Percentiles rank a stretch among this genome's conserved stretches.
These are phyloP conservation scores for Prinia subflava DNA, from an alignment of 2,113 vertebrate species.

Conservation along the genomic window DNA sequence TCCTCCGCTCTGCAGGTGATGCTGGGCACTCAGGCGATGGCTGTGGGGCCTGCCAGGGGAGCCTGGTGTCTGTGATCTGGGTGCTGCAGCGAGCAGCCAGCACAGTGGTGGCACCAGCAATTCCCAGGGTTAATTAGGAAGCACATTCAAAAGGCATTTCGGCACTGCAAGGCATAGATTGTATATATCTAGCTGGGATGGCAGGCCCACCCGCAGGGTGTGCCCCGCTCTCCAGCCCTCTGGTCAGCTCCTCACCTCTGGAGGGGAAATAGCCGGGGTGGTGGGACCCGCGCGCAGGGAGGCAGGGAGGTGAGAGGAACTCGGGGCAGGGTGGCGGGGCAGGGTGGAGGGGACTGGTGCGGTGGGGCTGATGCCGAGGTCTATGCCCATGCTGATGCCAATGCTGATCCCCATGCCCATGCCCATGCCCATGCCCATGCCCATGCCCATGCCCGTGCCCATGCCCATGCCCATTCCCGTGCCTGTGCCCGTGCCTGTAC, in stretches of 20 bases:
- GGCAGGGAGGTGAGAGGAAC: rapidly evolving
- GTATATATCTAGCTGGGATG: rapidly evolving
- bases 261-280: not conserved
- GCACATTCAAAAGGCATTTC: too few relatives aligned
- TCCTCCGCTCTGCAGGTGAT: not conserved
- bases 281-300: not conserved
- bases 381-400: too few relatives aligned
- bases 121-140: too few relatives aligned
- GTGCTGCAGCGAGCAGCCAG: not conserved
- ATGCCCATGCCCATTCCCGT: rapidly evolving
- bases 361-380: rapidly evolving
- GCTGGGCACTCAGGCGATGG: rapidly evolving
- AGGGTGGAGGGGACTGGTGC: rapidly evolving
- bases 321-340: not conserved
- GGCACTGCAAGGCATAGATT: rapidly evolving
- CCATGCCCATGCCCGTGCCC: rapidly evolving
- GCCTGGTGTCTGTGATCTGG: not conserved
- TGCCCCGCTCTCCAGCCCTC: not conserved
- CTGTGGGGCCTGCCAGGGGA: not conserved
- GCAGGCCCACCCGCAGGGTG: not conserved
- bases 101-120: rapidly evolving
- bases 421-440: rapidly evolving
- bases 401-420: not conserved
- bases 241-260: not conserved
- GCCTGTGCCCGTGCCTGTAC: rapidly evolving